phyloP scores from a whole-genome alignment of 2,888 invertebrate genomes.

The Cistogaster globosa region DNA sequence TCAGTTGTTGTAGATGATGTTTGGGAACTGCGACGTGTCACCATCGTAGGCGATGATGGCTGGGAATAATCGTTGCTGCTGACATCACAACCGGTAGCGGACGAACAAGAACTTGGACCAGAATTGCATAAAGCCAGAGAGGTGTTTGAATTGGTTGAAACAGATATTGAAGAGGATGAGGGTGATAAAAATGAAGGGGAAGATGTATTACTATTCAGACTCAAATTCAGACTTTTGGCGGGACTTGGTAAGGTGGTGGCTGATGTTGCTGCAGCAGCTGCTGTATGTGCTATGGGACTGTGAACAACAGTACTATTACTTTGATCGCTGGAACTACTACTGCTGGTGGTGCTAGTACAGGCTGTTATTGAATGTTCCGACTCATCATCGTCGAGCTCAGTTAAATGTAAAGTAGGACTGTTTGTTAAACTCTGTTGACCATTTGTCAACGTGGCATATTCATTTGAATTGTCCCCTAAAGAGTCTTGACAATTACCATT shows the following conservation, averaged over 20 bases:
- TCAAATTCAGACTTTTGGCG: slow-evolving; percentile 78
- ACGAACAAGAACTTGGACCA: slow-evolving; percentile 74
- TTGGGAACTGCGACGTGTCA: slow-evolving; percentile 48
- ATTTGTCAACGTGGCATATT: slow-evolving; percentile 64
- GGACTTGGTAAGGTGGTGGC: slow-evolving; percentile 74
- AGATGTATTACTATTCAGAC: slow-evolving; percentile 76
- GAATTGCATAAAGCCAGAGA: slow-evolving; percentile 70
- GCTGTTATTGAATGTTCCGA: slow-evolving; percentile 80
- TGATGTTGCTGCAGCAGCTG: slow-evolving; percentile 42
- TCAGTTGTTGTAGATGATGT: slow-evolving; percentile 62
- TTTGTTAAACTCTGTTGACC: slow-evolving; percentile 70
- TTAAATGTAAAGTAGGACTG: slow-evolving; percentile 71
- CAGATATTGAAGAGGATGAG: slow-evolving; percentile 72
- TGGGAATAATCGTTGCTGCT: slow-evolving; percentile 63
- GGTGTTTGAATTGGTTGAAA: slow-evolving; percentile 69
- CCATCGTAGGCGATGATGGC: slow-evolving; percentile 73
- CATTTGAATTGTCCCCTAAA: slow-evolving; percentile 24
- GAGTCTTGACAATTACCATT: slow-evolving; percentile 76
- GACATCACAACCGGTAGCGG: slow-evolving; percentile 66
- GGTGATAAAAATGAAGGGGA: slow-evolving; percentile 67
- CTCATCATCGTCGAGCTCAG: slow-evolving; percentile 78
- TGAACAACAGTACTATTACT: slow-evolving; percentile 81
- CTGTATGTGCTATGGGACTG: slow-evolving; percentile 76
- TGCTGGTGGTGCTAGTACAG: slow-evolving; percentile 80
- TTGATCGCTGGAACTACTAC: slow-evolving; percentile 81